These are phyloP conservation scores for Aleiodes testaceus DNA, from an alignment of 2,888 invertebrate genomes.

Conservation along the genomic window DNA sequence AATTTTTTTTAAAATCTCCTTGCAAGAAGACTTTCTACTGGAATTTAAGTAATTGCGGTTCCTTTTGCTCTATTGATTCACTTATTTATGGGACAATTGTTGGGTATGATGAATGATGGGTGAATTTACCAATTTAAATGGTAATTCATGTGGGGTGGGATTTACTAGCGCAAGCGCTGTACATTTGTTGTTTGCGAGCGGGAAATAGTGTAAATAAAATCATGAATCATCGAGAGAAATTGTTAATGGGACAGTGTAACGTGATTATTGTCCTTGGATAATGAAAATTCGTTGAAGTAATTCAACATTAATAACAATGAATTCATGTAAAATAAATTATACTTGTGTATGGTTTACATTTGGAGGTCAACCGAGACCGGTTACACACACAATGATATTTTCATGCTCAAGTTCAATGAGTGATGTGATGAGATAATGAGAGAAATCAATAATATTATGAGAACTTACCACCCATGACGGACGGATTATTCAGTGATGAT, in stretches of 20 bases:
- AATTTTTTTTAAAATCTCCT: not conserved
- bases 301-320: not conserved
- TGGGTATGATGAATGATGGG: not conserved
- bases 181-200: conserved; percentile 36
- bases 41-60: conserved; percentile 7
- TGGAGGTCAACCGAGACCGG: conserved; percentile 69
- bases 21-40: not conserved
- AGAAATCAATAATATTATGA: not conserved
- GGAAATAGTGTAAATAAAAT: conserved; percentile 26
- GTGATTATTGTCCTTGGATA: not conserved
- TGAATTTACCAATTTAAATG: conserved; percentile 15
- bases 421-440: conserved; percentile 13
- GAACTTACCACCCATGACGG: conserved; percentile 67
- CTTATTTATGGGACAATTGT: not conserved
- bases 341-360: conserved; percentile 46
- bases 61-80: not conserved
- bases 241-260: not conserved
- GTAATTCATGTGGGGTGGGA: conserved; percentile 21
- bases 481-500: conserved; percentile 18
- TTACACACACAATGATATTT: conserved; percentile 48
- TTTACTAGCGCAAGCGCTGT: conserved; percentile 28
- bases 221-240: not conserved
- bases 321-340: conserved; percentile 21
- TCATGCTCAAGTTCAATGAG: not conserved
- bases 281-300: conserved; percentile 7